Conservation (phyloP, 2,888 invertebrate species). For the Amitus sp. region DNA sequence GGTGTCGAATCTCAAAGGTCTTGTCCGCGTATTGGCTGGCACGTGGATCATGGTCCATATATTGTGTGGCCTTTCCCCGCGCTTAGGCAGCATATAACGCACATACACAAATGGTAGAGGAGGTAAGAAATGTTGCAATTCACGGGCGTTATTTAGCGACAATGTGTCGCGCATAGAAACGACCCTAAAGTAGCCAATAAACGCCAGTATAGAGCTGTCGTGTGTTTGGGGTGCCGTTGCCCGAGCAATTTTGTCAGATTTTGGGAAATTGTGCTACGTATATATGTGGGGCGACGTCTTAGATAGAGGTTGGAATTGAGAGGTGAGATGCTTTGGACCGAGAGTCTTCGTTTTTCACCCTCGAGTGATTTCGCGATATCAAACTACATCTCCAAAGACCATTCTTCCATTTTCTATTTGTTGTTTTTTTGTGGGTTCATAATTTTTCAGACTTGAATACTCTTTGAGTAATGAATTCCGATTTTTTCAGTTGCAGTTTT, state of each 20-base stretch:
- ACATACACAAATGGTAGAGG: constrained; percentile 21
- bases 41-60: constrained; percentile 30
- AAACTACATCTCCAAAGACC: constrained; percentile 12
- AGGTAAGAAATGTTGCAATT: constrained; percentile 22
- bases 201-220: constrained; percentile 57
- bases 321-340: constrained; percentile 45
- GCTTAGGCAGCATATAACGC: constrained; percentile 19
- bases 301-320: constrained; percentile 57
- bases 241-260: constrained; percentile 66
- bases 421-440: neutral
- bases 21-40: constrained; percentile 47
- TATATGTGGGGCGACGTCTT: constrained; percentile 55
- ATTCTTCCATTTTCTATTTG: constrained; percentile 14
- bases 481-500: too few relatives aligned
- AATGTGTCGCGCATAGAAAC: constrained; percentile 68
- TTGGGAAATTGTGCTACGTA: constrained; percentile 64
- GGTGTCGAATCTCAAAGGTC: constrained; percentile 50
- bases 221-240: constrained; percentile 41
- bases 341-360: constrained; percentile 23
- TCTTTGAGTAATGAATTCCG: too few relatives aligned
- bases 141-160: constrained; percentile 63
- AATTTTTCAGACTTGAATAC: neutral
- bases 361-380: constrained; percentile 11
- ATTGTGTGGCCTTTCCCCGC: constrained; percentile 23
- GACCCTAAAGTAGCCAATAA: constrained; percentile 66